These are phyloP conservation scores for Mayetiola destructor DNA, from an alignment of 2,888 invertebrate species.

Conservation along the genomic window DNA sequence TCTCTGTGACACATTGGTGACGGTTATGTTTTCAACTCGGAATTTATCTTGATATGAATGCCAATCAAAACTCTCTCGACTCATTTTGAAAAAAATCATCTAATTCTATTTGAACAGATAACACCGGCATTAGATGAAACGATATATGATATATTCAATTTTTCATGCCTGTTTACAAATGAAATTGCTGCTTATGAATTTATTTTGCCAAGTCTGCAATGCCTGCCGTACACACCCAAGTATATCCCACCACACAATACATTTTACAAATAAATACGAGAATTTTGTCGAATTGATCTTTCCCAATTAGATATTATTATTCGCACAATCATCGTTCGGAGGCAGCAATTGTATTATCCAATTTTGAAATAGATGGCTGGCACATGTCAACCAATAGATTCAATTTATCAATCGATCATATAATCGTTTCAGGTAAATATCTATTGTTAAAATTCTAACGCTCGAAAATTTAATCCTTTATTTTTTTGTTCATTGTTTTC, in stretches of 20 bases:
- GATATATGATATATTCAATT: not conserved
- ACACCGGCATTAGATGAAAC: not conserved
- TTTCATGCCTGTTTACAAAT: slow-evolving; percentile 25
- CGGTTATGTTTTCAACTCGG: too few relatives aligned
- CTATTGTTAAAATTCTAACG: not conserved
- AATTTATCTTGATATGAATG: too few relatives aligned
- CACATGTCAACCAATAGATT: slow-evolving; percentile 23
- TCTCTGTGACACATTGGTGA: too few relatives aligned
- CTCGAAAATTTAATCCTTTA: too few relatives aligned
- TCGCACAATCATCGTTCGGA: slow-evolving; percentile 22
- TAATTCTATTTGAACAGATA: too few relatives aligned
- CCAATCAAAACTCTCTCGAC: too few relatives aligned
- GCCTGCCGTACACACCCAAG: slow-evolving; percentile 23
- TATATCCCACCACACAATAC: too few relatives aligned
- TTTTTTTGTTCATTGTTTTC: not conserved
- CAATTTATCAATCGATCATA: slow-evolving; percentile 29
- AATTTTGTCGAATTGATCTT: not conserved
- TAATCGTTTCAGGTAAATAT: slow-evolving; percentile 25
- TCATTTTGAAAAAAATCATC: too few relatives aligned
- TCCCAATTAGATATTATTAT: slow-evolving; percentile 24
- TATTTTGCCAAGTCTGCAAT: slow-evolving; percentile 26
- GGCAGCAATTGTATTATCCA: slow-evolving; percentile 27
- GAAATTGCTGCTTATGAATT: slow-evolving; percentile 28
- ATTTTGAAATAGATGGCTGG: slow-evolving; percentile 27
- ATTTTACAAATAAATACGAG: not conserved